phyloP scores from a whole-genome alignment of 1,140 invertebrate species.

The Lanistes nyassanus region DNA sequence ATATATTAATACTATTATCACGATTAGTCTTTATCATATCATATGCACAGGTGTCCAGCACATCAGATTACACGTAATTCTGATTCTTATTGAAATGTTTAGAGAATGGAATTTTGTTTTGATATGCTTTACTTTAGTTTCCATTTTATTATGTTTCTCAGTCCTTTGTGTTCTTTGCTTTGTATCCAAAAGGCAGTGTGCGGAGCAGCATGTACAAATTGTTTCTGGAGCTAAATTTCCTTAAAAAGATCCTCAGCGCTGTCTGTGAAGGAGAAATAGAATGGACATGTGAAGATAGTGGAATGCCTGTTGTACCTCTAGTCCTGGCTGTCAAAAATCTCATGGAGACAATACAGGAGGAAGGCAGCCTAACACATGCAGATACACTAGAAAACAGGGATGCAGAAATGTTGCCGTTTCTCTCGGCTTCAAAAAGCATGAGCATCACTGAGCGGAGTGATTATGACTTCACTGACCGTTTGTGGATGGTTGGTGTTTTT shows the following conservation, averaged over 20 bases:
- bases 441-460: conserved; percentile 42
- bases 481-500: conserved; percentile 43
- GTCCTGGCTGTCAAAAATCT: conserved; percentile 36
- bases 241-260: conserved; percentile 37
- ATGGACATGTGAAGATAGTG: conserved; percentile 33
- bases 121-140: too few species aligned
- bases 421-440: conserved; percentile 20
- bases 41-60: too few species aligned
- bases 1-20: too few species aligned
- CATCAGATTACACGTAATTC: too few species aligned
- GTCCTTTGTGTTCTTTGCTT: too few species aligned
- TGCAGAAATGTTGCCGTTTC: conserved; percentile 7
- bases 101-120: too few species aligned
- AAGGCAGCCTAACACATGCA: conserved; percentile 20
- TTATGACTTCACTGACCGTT: conserved; percentile 51
- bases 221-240: conserved; percentile 39
- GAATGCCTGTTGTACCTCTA: conserved; percentile 26
- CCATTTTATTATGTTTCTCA: too few species aligned
- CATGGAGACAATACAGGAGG: conserved; percentile 35
- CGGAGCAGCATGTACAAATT: conserved; percentile 33
- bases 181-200: conserved; percentile 24
- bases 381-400: conserved; percentile 19
- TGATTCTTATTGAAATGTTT: too few species aligned
- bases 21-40: too few species aligned
- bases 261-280: conserved; percentile 40